Percentiles rank a stretch among this genome's conserved stretches.
phyloP scores from a whole-genome alignment of 2,797 vertebrate genomes.

The Labeo calbasu region DNA sequence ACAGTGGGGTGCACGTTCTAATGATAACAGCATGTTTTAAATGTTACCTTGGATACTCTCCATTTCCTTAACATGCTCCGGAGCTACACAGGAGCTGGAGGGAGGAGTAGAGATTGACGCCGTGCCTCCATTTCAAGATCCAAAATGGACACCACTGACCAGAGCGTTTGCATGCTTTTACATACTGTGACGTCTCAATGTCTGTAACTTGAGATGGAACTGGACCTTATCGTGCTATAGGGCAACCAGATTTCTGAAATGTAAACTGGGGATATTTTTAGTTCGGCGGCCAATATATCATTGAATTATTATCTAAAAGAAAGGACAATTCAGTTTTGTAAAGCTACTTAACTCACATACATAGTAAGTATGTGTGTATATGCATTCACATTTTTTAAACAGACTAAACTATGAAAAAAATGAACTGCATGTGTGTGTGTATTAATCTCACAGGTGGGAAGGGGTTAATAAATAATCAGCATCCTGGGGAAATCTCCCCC shows the following conservation, averaged over 20 bases:
- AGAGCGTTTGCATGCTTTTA: background rate
- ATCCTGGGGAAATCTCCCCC: conserved; percentile 4
- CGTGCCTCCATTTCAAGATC: conserved; percentile 42
- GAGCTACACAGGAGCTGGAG: conserved; percentile 9
- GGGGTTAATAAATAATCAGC: conserved; percentile 28
- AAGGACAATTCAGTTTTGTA: background rate
- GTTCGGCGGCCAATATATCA: background rate
- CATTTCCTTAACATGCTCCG: conserved; percentile 30
- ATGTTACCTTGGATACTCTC: conserved; percentile 59
- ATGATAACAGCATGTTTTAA: conserved; percentile 58
- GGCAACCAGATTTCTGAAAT: background rate
- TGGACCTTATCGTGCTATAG: background rate
- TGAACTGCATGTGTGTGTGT: background rate
- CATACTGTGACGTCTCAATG: background rate
- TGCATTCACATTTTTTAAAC: background rate
- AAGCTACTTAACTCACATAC: too few relatives aligned
- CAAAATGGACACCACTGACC: conserved; percentile 52
- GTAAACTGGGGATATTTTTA: background rate
- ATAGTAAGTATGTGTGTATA: too few relatives aligned
- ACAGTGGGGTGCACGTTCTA: conserved; percentile 43
- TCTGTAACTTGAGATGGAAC: background rate
- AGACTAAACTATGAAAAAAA: background rate
- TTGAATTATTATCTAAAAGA: background rate
- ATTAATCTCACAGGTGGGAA: conserved; percentile 5
- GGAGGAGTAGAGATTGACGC: conserved; percentile 27